These are phyloP conservation scores for Dromaius novaehollandiae DNA, from an alignment of 2,113 vertebrate species.

Conservation along the genomic window DNA sequence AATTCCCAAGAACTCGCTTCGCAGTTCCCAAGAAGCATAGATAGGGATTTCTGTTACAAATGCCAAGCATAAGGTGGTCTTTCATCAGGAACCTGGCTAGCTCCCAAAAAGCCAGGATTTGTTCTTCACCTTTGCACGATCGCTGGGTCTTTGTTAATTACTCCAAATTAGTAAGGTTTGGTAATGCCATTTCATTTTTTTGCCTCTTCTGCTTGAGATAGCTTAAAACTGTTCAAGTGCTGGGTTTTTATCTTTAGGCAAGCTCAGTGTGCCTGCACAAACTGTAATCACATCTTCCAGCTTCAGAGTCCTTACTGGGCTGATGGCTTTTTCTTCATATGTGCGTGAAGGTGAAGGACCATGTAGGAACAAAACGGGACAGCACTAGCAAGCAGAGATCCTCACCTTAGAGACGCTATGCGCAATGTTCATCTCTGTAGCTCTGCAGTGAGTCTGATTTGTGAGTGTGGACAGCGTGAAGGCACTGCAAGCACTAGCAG, in stretches of 20 bases:
- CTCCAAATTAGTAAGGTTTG: neutral
- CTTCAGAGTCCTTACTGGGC: accelerated
- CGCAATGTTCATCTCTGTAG: neutral
- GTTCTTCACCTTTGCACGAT: neutral
- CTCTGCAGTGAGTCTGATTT: neutral
- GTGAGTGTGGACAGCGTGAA: neutral
- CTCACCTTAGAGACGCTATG: neutral
- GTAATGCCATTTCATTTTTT: neutral
- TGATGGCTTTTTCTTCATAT: neutral
- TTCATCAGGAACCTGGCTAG: neutral
- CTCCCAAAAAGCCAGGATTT: neutral
- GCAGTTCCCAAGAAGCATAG: neutral
- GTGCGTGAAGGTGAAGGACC: neutral
- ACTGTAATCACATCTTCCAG: neutral
- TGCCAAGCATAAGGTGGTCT: neutral
- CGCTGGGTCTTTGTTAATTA: neutral
- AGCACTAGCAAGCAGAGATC: neutral
- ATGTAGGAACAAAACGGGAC: neutral
- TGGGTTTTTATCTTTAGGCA: neutral
- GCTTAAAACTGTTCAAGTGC: neutral
- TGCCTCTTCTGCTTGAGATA: neutral
- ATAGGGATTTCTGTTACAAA: neutral
- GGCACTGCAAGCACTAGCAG: neutral
- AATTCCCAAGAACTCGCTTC: neutral
- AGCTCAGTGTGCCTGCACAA: neutral